Conservation (phyloP, 2,113 vertebrate species). For the Castor canadensis region DNA sequence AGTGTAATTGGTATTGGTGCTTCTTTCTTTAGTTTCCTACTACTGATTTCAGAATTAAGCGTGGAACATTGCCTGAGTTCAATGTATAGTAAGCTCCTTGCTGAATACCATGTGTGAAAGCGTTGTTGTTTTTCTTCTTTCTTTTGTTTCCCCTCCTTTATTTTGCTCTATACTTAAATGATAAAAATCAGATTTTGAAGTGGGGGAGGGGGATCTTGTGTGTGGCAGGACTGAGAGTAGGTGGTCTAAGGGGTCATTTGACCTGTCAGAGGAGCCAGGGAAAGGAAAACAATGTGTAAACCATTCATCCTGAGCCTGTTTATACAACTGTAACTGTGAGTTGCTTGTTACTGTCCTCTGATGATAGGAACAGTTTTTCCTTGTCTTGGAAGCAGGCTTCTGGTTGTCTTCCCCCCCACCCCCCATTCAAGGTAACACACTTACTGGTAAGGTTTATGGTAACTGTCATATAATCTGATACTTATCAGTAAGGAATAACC, state of each 20-base stretch:
- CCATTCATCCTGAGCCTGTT: slow-evolving; percentile 45
- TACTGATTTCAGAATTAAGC: not conserved
- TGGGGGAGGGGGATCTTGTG: not conserved
- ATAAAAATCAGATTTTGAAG: not conserved
- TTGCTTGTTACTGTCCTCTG: not conserved
- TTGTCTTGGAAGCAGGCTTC: not conserved
- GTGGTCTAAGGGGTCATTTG: slow-evolving; percentile 69
- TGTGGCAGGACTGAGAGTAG: slow-evolving; percentile 50
- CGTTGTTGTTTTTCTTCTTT: not conserved
- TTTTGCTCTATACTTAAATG: not conserved
- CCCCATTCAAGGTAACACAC: not conserved
- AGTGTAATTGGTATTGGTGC: not conserved
- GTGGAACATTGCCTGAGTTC: not conserved
- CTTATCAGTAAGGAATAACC: not conserved
- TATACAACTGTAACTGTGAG: slow-evolving; percentile 49
- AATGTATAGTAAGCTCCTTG: not conserved
- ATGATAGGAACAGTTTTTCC: not conserved
- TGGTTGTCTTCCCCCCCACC: not conserved
- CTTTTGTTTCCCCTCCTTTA: not conserved
- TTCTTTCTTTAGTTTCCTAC: not conserved
- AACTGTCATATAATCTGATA: not conserved
- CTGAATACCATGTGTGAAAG: not conserved
- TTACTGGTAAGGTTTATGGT: not conserved
- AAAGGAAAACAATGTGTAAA: slow-evolving; percentile 56
- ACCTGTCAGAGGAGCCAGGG: slow-evolving; percentile 31